Evolutionary conservation across 2,888 invertebrate species (phyloP).

Genomic region (Leucophora obtusa): DNA sequence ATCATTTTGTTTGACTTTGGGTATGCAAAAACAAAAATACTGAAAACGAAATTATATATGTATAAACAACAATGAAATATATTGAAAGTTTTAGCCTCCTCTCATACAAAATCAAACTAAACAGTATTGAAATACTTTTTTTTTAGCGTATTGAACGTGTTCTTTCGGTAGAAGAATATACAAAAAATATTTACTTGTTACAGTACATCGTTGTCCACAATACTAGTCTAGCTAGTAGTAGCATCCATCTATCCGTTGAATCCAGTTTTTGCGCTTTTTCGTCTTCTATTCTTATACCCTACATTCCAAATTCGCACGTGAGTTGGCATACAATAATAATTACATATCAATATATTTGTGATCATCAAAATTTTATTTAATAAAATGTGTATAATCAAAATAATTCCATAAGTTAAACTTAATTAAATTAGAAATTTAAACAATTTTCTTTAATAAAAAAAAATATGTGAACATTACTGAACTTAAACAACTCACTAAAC

Average conservation of each 20-base stretch:
- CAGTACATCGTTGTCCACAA: conserved; percentile 30
- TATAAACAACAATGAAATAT: conserved; percentile 25
- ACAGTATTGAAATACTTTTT: conserved; percentile 46
- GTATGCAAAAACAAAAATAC: conserved; percentile 63
- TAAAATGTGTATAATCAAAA: conserved; percentile 14
- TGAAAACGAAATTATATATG: conserved; percentile 51
- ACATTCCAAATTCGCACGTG: conserved; percentile 57
- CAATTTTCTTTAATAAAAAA: conserved; percentile 3
- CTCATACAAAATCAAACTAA: conserved; percentile 50
- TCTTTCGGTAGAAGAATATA: conserved; percentile 27
- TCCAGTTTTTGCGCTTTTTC: conserved; percentile 30
- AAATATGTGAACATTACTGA: background rate
- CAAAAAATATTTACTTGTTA: conserved; percentile 29
- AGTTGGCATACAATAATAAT: conserved; percentile 29
- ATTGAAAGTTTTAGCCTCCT: conserved; percentile 42
- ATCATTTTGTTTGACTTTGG: conserved; percentile 70
- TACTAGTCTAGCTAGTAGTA: conserved; percentile 33
- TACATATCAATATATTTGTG: conserved; percentile 22
- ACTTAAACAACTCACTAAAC: background rate
- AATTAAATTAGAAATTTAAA: conserved; percentile 16
- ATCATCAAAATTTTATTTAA: conserved; percentile 21
- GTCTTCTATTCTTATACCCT: conserved; percentile 15
- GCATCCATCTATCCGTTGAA: conserved; percentile 16
- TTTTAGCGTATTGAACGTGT: conserved; percentile 32
- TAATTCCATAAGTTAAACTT: conserved; percentile 45